phyloP scores from a whole-genome alignment of 2,888 invertebrate genomes.

The Agrochola litura region DNA sequence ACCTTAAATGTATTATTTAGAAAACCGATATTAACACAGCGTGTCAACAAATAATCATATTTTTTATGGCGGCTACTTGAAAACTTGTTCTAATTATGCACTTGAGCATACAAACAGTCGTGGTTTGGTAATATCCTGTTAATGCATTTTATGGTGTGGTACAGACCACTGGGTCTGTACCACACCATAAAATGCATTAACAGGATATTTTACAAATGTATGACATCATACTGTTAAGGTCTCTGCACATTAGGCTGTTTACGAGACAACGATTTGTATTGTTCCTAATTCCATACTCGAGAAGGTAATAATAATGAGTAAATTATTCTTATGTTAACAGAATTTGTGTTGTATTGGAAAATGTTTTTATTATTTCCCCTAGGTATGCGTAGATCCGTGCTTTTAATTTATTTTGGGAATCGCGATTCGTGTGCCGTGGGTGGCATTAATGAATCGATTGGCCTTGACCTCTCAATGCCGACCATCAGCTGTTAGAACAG shows the following conservation, averaged over 20 bases:
- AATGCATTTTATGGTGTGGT: no score
- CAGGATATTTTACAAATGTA: slow-evolving; percentile 16
- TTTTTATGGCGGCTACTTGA: background rate
- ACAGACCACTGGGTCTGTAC: no score
- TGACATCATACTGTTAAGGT: slow-evolving; percentile 13
- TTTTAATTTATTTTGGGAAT: slow-evolving; percentile 32
- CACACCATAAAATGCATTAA: slow-evolving; percentile 11
- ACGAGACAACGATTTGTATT: background rate
- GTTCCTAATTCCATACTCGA: background rate
- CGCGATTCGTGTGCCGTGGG: slow-evolving; percentile 14
- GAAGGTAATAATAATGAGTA: background rate
- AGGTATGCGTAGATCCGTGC: background rate
- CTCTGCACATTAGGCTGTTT: background rate
- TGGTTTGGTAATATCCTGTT: no score
- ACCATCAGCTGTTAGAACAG: slow-evolving; percentile 33
- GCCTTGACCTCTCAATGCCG: slow-evolving; percentile 43
- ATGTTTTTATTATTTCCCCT: slow-evolving; percentile 9
- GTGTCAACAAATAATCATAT: background rate
- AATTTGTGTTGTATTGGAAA: background rate
- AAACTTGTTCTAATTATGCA: background rate
- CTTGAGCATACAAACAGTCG: background rate
- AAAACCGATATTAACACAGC: no score
- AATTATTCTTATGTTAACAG: slow-evolving; percentile 1
- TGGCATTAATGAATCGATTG: slow-evolving; percentile 35
- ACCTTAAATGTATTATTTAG: no score